Percentiles rank a stretch among this genome's conserved stretches.
These are phyloP conservation scores for Esox masquinongy DNA, from an alignment of 2,797 vertebrate genomes.

Conservation along the genomic window DNA sequence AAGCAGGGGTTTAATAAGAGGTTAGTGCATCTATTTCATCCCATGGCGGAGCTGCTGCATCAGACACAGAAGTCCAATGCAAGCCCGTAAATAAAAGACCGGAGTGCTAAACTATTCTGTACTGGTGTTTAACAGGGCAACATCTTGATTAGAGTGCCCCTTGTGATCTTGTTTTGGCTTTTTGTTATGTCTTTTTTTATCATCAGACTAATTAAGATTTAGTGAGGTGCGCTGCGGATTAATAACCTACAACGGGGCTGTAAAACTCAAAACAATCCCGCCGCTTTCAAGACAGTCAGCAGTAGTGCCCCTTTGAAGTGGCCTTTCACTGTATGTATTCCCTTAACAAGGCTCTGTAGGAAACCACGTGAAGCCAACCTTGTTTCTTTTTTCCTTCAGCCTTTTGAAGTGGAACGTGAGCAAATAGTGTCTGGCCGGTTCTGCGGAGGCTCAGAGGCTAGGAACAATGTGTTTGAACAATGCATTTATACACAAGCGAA, in stretches of 20 bases:
- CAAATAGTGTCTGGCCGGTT: constrained; percentile 34
- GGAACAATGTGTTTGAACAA: constrained; percentile 5
- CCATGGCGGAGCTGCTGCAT: too few relatives aligned
- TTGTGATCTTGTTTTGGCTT: constrained; percentile 19
- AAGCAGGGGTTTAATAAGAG: neutral
- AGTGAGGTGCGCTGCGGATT: constrained; percentile 54
- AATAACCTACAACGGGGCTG: constrained; percentile 54
- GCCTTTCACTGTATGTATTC: constrained; percentile 15
- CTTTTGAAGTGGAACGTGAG: constrained; percentile 56
- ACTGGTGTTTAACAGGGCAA: neutral
- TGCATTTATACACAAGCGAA: neutral
- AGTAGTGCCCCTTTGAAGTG: constrained; percentile 57
- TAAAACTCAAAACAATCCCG: constrained; percentile 48
- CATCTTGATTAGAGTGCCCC: neutral
- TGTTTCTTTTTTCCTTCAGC: constrained; percentile 4
- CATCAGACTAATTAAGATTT: constrained; percentile 58
- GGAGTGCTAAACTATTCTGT: neutral
- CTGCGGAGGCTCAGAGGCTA: constrained; percentile 20
- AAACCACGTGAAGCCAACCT: constrained; percentile 24
- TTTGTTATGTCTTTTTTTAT: constrained; percentile 63
- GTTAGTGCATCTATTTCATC: neutral
- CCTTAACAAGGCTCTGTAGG: constrained; percentile 58
- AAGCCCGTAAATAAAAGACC: neutral
- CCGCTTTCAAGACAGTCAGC: constrained; percentile 49
- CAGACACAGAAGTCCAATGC: neutral